phyloP scores from a whole-genome alignment of 2,113 vertebrate species.

The Felis catus region F.catus_Fca126_mat1.0 CM031420.1:82583001-82583500 shows the following conservation, averaged over 20 bases:
- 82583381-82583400: neutral
- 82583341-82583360: constrained; percentile 2
- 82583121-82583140: neutral
- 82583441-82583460: neutral
- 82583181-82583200: neutral
- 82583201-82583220: neutral
- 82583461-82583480: neutral
- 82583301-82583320: neutral
- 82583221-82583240: neutral
- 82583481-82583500: neutral
- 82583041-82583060: neutral
- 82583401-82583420: neutral
- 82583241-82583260: neutral
- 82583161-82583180: neutral
- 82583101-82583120: neutral
- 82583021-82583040: neutral
- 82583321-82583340: neutral
- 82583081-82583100: neutral
- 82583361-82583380: neutral
- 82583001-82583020: neutral
- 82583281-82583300: neutral
- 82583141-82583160: neutral
- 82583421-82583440: neutral
- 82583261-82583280: neutral
- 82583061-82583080: constrained; percentile 5